These are phyloP conservation scores for Melipona beecheii DNA, from an alignment of 2,888 invertebrate species.

Conservation along the genomic window DNA sequence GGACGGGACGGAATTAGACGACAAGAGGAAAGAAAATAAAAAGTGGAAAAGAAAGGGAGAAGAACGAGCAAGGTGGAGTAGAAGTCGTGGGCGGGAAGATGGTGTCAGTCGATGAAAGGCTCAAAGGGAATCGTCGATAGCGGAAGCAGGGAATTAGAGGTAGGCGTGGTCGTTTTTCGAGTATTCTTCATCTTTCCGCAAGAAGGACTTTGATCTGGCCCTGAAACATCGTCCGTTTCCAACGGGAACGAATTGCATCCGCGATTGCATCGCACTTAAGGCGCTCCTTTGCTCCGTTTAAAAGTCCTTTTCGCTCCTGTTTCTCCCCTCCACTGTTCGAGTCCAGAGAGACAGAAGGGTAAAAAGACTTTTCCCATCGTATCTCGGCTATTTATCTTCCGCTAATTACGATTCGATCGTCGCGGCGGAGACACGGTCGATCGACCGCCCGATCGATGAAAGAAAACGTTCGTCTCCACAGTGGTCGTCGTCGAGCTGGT, in stretches of 20 bases:
- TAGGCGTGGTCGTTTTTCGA: conserved; percentile 60
- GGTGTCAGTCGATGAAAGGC: conserved; percentile 50
- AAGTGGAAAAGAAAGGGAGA: background rate
- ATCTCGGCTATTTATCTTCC: conserved; percentile 28
- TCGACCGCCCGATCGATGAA: background rate
- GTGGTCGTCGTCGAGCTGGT: background rate
- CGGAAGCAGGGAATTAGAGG: conserved; percentile 58
- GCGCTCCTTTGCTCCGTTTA: conserved; percentile 37
- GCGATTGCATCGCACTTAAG: conserved; percentile 53
- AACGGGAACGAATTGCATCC: conserved; percentile 43
- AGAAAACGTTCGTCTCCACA: conserved; percentile 8
- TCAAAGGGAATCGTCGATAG: conserved; percentile 63
- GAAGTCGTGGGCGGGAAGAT: conserved; percentile 40
- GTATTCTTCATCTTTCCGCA: conserved; percentile 46
- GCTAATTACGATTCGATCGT: conserved; percentile 32
- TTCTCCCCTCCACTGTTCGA: conserved; percentile 1
- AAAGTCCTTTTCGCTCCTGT: conserved; percentile 23
- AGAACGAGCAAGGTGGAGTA: background rate
- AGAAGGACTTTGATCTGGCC: conserved; percentile 56
- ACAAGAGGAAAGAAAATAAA: background rate
- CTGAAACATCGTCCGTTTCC: conserved; percentile 45
- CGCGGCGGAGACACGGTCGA: conserved; percentile 1
- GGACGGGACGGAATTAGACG: conserved; percentile 62
- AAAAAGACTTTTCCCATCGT: background rate
- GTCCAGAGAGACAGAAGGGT: background rate